Conservation (phyloP, 2,797 vertebrate genomes). For the Myotis vivesi region DNA sequence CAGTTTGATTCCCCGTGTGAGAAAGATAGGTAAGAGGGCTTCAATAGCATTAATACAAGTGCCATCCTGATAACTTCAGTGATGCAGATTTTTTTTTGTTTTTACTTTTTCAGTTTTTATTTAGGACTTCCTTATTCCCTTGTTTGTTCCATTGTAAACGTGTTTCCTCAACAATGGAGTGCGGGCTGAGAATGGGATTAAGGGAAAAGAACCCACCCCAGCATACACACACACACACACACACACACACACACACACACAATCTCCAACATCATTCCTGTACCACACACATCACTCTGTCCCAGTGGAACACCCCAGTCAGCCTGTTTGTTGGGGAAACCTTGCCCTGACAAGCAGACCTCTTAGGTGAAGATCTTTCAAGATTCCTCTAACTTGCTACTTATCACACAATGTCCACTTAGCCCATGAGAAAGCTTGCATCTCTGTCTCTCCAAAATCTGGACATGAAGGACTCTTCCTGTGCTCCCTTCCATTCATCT, state of each 20-base stretch:
- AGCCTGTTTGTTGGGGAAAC: neutral
- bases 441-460: slow-evolving; percentile 10
- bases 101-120: neutral
- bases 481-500: neutral
- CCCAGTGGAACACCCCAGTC: neutral
- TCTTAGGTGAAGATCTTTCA: neutral
- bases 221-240: neutral
- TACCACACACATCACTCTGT: neutral
- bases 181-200: neutral
- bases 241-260: neutral
- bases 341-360: neutral
- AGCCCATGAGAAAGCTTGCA: neutral
- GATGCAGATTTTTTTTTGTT: neutral
- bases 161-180: neutral
- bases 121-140: neutral
- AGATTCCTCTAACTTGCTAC: neutral
- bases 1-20: neutral
- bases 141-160: neutral
- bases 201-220: neutral
- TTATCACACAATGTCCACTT: neutral
- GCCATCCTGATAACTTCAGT: neutral
- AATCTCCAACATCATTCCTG: neutral
- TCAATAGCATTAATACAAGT: neutral
- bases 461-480: neutral
- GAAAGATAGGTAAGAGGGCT: neutral